phyloP scores from a whole-genome alignment of 2,113 vertebrate species.

The Delphinus delphis region DNA sequence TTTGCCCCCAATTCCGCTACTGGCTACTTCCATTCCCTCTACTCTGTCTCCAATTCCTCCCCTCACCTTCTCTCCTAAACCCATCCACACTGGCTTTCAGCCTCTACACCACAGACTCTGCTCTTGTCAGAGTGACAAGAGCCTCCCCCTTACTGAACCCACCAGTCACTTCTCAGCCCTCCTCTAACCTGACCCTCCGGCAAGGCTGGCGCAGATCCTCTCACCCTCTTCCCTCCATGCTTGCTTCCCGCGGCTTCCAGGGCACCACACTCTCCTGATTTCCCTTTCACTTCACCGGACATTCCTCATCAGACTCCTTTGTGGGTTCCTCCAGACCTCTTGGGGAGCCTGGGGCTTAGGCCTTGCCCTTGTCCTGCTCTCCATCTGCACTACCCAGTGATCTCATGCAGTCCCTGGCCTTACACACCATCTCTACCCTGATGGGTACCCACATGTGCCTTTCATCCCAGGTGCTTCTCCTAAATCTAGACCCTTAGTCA shows the following conservation, averaged over 20 bases:
- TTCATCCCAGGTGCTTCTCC: neutral
- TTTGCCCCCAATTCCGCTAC: neutral
- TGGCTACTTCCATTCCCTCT: neutral
- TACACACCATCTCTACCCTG: neutral
- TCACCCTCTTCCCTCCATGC: neutral
- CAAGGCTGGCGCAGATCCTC: neutral
- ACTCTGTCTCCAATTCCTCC: neutral
- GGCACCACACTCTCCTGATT: neutral
- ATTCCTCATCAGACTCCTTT: neutral
- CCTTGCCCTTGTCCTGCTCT: neutral
- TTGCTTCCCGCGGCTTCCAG: neutral
- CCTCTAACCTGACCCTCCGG: neutral
- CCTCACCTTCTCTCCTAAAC: neutral
- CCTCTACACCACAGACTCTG: neutral
- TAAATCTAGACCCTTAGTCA: neutral
- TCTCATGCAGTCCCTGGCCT: neutral
- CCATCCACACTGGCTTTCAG: neutral
- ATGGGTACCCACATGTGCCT: neutral
- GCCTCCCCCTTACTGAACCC: neutral
- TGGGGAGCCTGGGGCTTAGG: neutral
- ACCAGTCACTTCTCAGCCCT: neutral
- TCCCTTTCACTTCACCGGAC: neutral
- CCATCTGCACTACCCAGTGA: fast-evolving
- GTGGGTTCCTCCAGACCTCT: neutral
- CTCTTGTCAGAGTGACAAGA: neutral